Evolutionary conservation across 1,140 invertebrate species (phyloP).

Genomic region (Drosophila sturtevanti): DNA sequence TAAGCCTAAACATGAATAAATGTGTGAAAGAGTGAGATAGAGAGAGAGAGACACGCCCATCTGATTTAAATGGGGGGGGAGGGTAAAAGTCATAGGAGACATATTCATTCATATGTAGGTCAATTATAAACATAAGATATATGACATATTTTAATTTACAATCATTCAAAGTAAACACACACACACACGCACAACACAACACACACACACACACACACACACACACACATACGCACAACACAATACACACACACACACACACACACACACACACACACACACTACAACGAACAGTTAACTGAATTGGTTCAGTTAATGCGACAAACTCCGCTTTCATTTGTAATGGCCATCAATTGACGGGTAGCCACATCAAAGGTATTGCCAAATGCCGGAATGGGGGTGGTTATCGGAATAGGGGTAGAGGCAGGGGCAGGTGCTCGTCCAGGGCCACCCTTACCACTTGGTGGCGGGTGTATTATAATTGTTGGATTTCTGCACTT

Average conservation of each 20-base stretch:
- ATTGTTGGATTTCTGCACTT: background rate
- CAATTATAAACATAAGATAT: slow-evolving; percentile 16
- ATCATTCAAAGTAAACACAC: background rate
- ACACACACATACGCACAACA: no score
- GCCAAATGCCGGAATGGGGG: no score
- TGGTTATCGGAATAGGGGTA: no score
- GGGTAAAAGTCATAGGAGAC: background rate
- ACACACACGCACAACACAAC: no score
- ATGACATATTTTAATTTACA: background rate
- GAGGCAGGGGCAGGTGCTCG: no score
- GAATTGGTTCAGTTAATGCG: slow-evolving; percentile 33
- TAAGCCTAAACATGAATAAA: slow-evolving; percentile 27
- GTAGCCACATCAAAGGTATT: no score
- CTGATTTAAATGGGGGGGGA: background rate
- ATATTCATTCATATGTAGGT: slow-evolving; percentile 29
- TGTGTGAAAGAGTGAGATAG: background rate
- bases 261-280: no score
- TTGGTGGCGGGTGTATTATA: background rate
- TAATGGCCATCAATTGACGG: background rate
- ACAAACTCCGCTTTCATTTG: slow-evolving; percentile 30
- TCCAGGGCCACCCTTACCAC: background rate
- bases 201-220: no score
- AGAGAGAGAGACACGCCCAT: background rate
- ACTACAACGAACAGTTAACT: background rate
- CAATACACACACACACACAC: no score